Percentiles rank a stretch among this genome's conserved stretches.
Evolutionary conservation across 2,113 vertebrate genomes (phyloP).

Genomic region (crab-eating macaque (Macaca fascicularis)): DNA sequence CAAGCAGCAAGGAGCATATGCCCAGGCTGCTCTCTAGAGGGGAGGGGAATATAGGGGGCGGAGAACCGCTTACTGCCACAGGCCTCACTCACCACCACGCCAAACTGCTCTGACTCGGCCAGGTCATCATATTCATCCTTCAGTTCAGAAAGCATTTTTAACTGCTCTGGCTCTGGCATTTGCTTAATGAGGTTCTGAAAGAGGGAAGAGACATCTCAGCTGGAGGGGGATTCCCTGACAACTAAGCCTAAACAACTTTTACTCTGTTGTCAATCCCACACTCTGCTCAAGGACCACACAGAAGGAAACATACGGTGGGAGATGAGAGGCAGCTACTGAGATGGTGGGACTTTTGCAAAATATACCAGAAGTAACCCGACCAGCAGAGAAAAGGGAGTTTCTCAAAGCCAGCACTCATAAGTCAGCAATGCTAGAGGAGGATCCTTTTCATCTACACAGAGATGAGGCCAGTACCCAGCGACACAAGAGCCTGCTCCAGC

Average conservation of each 20-base stretch:
- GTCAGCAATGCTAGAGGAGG: neutral
- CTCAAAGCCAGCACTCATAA: neutral
- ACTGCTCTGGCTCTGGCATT: constrained; percentile 86
- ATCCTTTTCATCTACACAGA: neutral
- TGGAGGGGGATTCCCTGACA: neutral
- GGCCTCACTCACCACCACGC: constrained; percentile 88
- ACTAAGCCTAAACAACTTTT: neutral
- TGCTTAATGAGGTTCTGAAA: constrained; percentile 90
- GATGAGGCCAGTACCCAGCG: neutral
- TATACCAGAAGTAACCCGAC: neutral
- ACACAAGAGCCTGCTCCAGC: neutral
- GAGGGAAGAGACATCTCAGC: constrained; percentile 12
- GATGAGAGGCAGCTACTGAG: neutral
- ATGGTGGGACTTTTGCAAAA: neutral
- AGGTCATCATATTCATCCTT: constrained; percentile 92
- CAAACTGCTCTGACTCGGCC: constrained; percentile 91
- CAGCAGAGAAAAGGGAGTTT: neutral
- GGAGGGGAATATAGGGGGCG: neutral
- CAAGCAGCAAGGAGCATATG: neutral
- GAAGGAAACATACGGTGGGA: neutral
- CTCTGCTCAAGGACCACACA: neutral
- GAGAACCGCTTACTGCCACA: neutral
- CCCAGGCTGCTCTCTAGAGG: neutral
- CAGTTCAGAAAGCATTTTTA: constrained; percentile 86
- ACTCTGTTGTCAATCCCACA: neutral